Evolutionary conservation across 2,113 vertebrate species (phyloP), one percentile per base, ranked within the genome.

Genomic region (Chlorocebus sabaeus): DNA sequence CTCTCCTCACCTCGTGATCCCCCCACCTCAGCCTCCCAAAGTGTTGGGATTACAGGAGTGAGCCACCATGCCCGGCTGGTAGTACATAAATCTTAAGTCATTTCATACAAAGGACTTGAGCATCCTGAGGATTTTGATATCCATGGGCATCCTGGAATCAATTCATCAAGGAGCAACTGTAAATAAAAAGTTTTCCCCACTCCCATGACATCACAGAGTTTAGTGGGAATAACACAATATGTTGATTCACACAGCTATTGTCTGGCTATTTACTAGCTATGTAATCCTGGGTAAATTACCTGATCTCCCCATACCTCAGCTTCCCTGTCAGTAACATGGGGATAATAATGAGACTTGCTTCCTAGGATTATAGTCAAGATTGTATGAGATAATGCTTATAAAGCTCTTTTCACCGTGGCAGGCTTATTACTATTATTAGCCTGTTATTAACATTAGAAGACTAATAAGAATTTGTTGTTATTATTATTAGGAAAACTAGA

Each of bases 391-490:
- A 50, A 93, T 79, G 32, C 9, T 87, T 88, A 1, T 23, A 78
- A 89, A 79, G 20, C 20, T 96, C 35, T 83, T 78, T 93, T 35
- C 72, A 78, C 6, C 35, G 23, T 88, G 35, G 10, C 45, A 86
- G 32, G 23, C 30, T 59, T 38, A 76, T 82, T 86, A 67, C 13
- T 76, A 57, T 83, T 86, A 68, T 89, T 40, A 93, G 18, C 61
- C 27, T 90, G 76, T 92, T 90, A 78, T 86, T 89, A 96, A 75
- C 35, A 89, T 81, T 89, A 70, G 45, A 52, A 80, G 32, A 50
- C 23, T 91, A 96, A 75, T 87, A 96, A 73, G 43, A 79, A 40
- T 48, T 40, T 83, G 20, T 50, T 59, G 3, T 89, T 48, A 48
- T 48, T 86, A 68, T 45, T 85, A 81, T 16, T 68, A 89, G 7